Base-by-base conservation (phyloP, 1,140 invertebrate genomes). In the Melanaphis sacchari region DNA sequence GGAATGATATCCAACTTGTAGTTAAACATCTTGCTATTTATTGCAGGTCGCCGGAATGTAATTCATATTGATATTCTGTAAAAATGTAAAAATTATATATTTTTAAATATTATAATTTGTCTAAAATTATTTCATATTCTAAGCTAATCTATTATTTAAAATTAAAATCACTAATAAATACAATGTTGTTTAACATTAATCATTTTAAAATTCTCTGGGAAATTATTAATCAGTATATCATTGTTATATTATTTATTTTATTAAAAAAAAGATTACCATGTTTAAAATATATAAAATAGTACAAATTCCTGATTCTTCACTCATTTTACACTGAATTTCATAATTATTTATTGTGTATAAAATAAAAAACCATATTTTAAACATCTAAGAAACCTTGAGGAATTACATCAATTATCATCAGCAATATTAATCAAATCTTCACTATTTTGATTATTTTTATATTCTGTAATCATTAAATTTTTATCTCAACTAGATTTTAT, bases 21-120 rank as follows among this genome's bases (percentile, higher is more conserved):
- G 46, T 89, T 54, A 36, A 31, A 49, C 85, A n/a, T 54, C 7
- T 40, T 40, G n/a, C 49, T 22, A 38, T 18, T 59, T 59, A 59
- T 90, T 90, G 89, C 52, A 66, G 40, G 38, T 90, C 7, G 38
- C 52, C 22, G 89, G 89, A 90, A 90, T 90, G 54, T 90, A 66
- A 43, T 66, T 90, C 52, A 66, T 66, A 41, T 22, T 66, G 52
- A 36, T 21, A 31, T 66, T 66, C 89, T 90, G 54, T 90, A 66
- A 90, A 66, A 66, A 41, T 36, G 31, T 76, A 76, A 76, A 76
- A 76, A 76, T 76, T 76, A 76, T 76, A 18, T 18, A 76, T 76
- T 76, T 76, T 76, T 76, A 76, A 76, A n/a, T 76, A 76, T 76
- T 76, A 76, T 76, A 4, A 76, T n/a, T 66, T n/a, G 31, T 11